Conservation (phyloP, 2,888 invertebrate genomes). For the Cheilosia vulpina region DNA sequence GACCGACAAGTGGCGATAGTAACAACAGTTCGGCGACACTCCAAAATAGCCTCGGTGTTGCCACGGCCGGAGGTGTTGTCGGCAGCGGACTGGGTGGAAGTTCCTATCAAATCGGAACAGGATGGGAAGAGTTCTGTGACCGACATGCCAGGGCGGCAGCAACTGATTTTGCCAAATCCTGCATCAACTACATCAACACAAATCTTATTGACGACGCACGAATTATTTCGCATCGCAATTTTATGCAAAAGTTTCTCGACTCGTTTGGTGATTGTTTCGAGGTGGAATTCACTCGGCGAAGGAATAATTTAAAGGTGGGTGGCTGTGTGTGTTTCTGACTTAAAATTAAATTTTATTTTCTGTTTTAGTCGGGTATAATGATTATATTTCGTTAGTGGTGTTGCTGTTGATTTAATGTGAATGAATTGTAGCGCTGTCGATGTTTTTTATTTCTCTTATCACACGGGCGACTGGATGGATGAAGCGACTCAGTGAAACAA, state of each 20-base stretch:
- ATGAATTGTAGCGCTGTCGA: too few relatives aligned
- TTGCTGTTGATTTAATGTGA: too few relatives aligned
- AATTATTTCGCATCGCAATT: conserved; percentile 90
- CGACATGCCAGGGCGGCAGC: conserved; percentile 93
- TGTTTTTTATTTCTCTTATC: too few relatives aligned
- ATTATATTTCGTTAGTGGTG: too few relatives aligned
- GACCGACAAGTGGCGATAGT: conserved; percentile 79
- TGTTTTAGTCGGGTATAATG: background rate
- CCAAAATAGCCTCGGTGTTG: conserved; percentile 77
- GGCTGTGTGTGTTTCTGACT: background rate
- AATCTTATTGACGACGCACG: conserved; percentile 88
- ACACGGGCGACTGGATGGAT: too few relatives aligned
- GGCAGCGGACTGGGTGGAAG: conserved; percentile 76
- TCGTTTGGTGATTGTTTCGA: conserved; percentile 94
- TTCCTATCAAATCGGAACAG: conserved; percentile 87
- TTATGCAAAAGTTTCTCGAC: conserved; percentile 92
- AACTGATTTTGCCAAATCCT: conserved; percentile 94
- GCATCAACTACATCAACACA: conserved; percentile 90
- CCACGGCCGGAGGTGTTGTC: conserved; percentile 73
- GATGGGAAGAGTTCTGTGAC: conserved; percentile 94
- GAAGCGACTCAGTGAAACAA: too few relatives aligned
- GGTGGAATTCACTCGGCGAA: conserved; percentile 87
- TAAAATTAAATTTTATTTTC: background rate
- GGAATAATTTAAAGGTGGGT: conserved; percentile 84
- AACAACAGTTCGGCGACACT: conserved; percentile 77